Base-by-base conservation (phyloP, 2,888 invertebrate genomes). In the Phyllotreta cruciferae region DNA sequence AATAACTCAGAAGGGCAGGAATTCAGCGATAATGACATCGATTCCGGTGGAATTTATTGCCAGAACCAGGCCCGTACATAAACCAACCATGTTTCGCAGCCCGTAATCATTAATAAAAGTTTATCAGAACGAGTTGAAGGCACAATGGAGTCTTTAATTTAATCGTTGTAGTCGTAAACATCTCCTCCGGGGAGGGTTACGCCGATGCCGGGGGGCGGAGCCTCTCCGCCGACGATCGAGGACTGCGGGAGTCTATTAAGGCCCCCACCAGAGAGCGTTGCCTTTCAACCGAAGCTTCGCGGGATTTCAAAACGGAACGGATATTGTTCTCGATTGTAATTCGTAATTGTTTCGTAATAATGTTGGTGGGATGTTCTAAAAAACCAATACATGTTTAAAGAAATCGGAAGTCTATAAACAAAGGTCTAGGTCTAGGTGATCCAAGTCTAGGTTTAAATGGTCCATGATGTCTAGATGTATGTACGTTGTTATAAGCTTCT, bases 31-130 rank as follows among this genome's bases (percentile, higher is more conserved):
- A 58, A 58, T 58, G 58, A 58, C 37, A 56, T 47, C 56, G 56
- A 56, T 56, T 45, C 24, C 10, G 38, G 11, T 39, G 37, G 41
- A 57, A 58, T 52, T 57, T 57, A 56, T 56, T 56, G 47, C 14
- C 50, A 50, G 11, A 24, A 37, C 37, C 45, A 9, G 36, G 36
- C 37, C 3, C 36, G 50, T 50, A 50, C 50, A 50, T n/a, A 36
- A 56, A 50, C 61, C 70, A 70, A 70, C 73, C 73, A 75, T 75
- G 75, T 75, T 73, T 71, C 70, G 69, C 66, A 71, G 68, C 71
- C 67, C 66, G 66, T 67, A 67, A 73, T 72, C 75, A 75, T 76
- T 75, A 75, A 76, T 76, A 74, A 75, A 73, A 68, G 71, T 71
- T 71, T 69, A 68, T 68, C 68, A 60, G 64, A 63, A 60, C 56